These are phyloP conservation scores for Parasteatoda lunata DNA, from an alignment of 2,888 invertebrate species.

Conservation along the genomic window DNA sequence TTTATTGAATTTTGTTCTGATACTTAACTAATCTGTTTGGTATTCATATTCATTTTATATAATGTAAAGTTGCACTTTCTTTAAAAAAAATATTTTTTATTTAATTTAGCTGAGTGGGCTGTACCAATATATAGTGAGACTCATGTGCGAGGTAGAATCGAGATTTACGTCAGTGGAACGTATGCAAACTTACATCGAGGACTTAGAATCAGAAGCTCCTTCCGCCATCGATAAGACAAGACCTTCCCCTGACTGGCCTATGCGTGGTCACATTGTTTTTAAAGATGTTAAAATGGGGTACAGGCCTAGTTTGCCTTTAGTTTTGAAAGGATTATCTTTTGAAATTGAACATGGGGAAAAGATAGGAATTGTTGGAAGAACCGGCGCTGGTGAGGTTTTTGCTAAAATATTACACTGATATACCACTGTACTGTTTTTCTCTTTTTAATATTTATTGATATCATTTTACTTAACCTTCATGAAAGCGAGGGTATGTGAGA, in stretches of 20 bases:
- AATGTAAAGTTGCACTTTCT: too few species aligned
- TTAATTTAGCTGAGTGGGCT: conserved; percentile 77
- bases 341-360: conserved; percentile 78
- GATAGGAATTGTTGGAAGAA: conserved; percentile 79
- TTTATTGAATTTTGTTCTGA: too few species aligned
- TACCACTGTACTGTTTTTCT: not conserved
- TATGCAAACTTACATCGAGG: conserved; percentile 73
- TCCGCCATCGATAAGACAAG: conserved; percentile 71
- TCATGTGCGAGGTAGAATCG: conserved; percentile 76
- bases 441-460: too few species aligned
- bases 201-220: conserved; percentile 73
- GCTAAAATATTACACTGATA: not conserved
- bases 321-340: conserved; percentile 78
- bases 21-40: too few species aligned
- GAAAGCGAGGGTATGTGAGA: too few species aligned
- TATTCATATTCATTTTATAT: too few species aligned
- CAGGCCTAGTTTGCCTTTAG: conserved; percentile 75
- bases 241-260: conserved; percentile 77
- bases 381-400: conserved; percentile 76
- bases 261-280: conserved; percentile 77
- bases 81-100: too few species aligned
- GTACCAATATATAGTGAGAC: conserved; percentile 77
- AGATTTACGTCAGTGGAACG: conserved; percentile 77
- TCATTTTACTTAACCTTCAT: too few species aligned
- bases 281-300: conserved; percentile 77